Evolutionary conservation across 2,113 vertebrate species (phyloP).

Genomic region (Scatophagus argus): DNA sequence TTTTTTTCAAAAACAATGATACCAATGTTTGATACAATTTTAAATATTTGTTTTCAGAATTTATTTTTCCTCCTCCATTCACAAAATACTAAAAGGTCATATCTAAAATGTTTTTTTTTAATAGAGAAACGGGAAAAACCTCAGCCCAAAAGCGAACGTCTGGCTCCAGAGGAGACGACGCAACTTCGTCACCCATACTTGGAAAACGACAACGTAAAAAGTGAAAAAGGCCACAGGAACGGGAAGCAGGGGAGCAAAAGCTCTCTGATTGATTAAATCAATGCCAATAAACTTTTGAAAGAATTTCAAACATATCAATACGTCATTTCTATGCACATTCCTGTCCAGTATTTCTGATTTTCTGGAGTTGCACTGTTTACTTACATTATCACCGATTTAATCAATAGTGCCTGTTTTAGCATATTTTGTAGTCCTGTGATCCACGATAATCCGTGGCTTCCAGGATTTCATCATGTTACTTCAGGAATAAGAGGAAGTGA

Average conservation of each 20-base stretch:
- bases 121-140: constrained; percentile 43
- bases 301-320: not conserved
- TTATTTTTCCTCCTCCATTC: not conserved
- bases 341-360: constrained; percentile 3
- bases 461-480: not conserved
- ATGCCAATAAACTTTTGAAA: not conserved
- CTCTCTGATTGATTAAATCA: not conserved
- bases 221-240: not conserved
- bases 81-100: not conserved
- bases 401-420: constrained; percentile 36
- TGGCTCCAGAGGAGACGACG: constrained; percentile 19
- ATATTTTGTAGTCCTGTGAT: constrained; percentile 1
- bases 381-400: not conserved
- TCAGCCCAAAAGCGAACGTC: constrained; percentile 33
- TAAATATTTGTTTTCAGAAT: not conserved
- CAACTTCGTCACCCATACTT: not conserved
- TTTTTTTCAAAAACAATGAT: too few species aligned
- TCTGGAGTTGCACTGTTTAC: not conserved
- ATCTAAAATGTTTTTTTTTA: constrained; percentile 30
- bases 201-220: constrained; percentile 69
- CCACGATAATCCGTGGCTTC: not conserved
- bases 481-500: not conserved
- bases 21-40: too few species aligned
- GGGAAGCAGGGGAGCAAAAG: not conserved
- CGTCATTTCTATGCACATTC: not conserved